Evolutionary conservation across 2,797 vertebrate species (phyloP), one percentile per base, ranked within the genome.

Genomic region (Pempheris klunzingeri): DNA sequence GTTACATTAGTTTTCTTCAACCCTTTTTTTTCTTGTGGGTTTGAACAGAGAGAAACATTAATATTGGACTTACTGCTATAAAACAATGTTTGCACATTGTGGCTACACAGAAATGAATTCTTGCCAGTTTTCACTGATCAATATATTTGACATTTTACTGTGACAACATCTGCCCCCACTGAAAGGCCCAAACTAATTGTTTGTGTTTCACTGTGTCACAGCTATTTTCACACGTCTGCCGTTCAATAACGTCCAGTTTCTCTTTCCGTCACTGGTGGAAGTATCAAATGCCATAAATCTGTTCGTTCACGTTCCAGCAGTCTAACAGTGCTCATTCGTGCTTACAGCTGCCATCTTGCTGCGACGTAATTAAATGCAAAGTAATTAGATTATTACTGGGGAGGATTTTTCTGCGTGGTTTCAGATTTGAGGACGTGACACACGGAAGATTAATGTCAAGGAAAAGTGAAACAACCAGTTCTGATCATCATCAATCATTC

Each of bases 341-440:
- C 86, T 61, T 79, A 74, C 68, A 81, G 72, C 82, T 78, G 69
- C 83, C 77, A 54, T 74, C 67, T 73, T 64, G 47, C 78, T 76
- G 57, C 63, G 70, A 36, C 43, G 39, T 91, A 88, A 92, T 92
- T 88, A 89, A 88, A 86, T 80, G 77, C 72, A 89, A 81, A 83
- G 74, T 87, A 84, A 93, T 91, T 83, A 74, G 72, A 87, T 87
- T 78, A 80, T 85, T 84, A 80, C 75, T 80, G 78, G 60, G 61
- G 77, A 82, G 80, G 88, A 67, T 68, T 85, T 76, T 60, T 77
- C 66, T 65, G 74, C 78, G 46, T 71, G 70, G 61, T 69, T 85
- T 82, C 34, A 8, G 72, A 79, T 89, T 70, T 83, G 75, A 81
- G 70, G 22, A 72, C 12, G 18, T 80, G 85, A 63, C 67, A 63